Base-by-base conservation (phyloP, 2,888 invertebrate species). In the Ischnus inquisitorius region DNA sequence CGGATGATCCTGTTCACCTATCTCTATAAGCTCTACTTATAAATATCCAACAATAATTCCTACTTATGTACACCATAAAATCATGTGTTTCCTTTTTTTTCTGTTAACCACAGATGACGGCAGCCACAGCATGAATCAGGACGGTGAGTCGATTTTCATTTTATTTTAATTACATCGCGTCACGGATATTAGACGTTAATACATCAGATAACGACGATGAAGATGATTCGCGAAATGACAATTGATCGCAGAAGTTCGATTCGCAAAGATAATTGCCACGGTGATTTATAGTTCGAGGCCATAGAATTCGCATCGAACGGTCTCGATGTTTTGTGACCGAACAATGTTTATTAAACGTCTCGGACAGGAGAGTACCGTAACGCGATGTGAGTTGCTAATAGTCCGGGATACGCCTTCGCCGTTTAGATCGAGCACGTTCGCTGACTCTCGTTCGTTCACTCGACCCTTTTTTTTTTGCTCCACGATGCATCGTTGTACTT, bases 111-210 rank as follows among this genome's bases (percentile, higher is more conserved):
- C 87, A 93, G 93, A 92, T 90, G 93, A 93, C 86, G 92, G 91
- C 71, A 87, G 91, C 86, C 92, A 93, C 86, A 93, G 92, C 81
- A 92, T 92, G 91, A 93, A 92, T 87, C 93, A 93, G 88, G 93
- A 93, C 85, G 93, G 93, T 93, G 90, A 93, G 93, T 92, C 67
- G 46, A 74, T 78, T 69, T 78, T 74, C 1, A 39, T 65, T 39
- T 75, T 39, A 75, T 12, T 22, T 64, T 48, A 48, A 60, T 25
- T 22, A 54, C 2, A 54, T 22, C 10, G 22, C 54, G 19, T 54
- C 10, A 54, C 19, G 54, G 12, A 54, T 19, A 54, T 54, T 22
- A 12, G 54, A 54, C 22, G 10, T 19, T 62, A 62, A 62, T 28
- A 16, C 10, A 1, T 3, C n/a, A n/a, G 60, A 68, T 57, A 22